Conservation (phyloP, 2,888 invertebrate species). For the Augiades crinisus region DNA sequence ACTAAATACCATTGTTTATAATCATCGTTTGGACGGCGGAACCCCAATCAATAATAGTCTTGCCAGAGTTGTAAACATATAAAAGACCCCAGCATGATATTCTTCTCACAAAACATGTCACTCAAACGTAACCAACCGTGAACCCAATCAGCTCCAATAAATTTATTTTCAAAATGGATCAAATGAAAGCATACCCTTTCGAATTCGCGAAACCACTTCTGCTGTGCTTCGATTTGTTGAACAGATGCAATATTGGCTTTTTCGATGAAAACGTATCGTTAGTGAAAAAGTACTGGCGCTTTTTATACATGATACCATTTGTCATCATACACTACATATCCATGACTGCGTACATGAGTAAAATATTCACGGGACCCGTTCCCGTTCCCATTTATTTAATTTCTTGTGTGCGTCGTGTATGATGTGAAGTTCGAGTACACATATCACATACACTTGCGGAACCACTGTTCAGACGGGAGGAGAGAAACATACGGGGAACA, state of each 20-base stretch:
- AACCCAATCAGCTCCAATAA: slow-evolving; percentile 15
- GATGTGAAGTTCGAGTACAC: too few species aligned
- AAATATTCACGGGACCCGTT: slow-evolving; percentile 26
- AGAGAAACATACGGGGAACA: too few species aligned
- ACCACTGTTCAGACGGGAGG: too few species aligned
- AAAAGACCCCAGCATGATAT: slow-evolving; percentile 18
- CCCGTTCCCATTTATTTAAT: slow-evolving; percentile 28
- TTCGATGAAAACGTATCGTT: slow-evolving; percentile 26
- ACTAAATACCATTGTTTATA: too few species aligned
- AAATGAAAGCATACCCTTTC: slow-evolving; percentile 29
- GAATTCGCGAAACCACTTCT: slow-evolving; percentile 31
- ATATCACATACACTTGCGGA: too few species aligned
- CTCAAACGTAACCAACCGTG: slow-evolving; percentile 1
- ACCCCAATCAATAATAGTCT: too few species aligned
- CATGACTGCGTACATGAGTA: slow-evolving; percentile 17
- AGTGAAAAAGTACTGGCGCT: slow-evolving; percentile 27
- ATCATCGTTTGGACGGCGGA: too few species aligned
- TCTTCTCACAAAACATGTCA: slow-evolving; percentile 8
- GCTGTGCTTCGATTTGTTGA: slow-evolving; percentile 31
- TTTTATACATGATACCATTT: slow-evolving; percentile 25
- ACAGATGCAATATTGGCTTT: slow-evolving; percentile 31
- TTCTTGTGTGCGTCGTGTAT: too few species aligned
- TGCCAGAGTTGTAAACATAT: too few species aligned
- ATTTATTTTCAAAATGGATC: slow-evolving; percentile 28
- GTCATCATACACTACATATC: slow-evolving; percentile 20